Evolutionary conservation across 2,888 invertebrate genomes (phyloP).

Genomic region (Drymonia ruficornis): DNA sequence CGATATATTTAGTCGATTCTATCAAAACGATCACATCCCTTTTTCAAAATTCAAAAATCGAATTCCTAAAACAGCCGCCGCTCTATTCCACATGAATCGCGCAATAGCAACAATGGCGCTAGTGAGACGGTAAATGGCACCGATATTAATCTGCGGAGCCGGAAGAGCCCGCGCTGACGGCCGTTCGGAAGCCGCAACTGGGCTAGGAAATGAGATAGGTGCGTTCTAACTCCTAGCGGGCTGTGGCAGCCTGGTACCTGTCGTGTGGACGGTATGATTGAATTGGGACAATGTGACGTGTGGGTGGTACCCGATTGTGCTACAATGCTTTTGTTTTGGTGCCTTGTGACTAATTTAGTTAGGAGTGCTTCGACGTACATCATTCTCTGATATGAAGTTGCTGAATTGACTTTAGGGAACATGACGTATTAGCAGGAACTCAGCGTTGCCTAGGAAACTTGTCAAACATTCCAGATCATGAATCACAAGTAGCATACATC

Average conservation of each 20-base stretch:
- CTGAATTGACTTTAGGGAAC: no score
- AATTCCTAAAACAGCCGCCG: conserved; percentile 26
- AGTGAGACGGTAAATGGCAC: conserved; percentile 76
- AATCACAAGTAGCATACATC: no score
- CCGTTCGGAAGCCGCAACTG: conserved; percentile 81
- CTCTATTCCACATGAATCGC: conserved; percentile 52
- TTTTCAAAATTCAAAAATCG: conserved; percentile 33
- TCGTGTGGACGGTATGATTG: conserved; percentile 33
- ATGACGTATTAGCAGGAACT: no score
- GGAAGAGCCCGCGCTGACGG: conserved; percentile 77
- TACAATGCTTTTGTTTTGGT: conserved; percentile 31
- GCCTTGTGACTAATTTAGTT: conserved; percentile 32
- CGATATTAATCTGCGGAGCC: conserved; percentile 83
- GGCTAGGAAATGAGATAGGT: conserved; percentile 84
- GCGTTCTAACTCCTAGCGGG: conserved; percentile 67
- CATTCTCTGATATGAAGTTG: no score
- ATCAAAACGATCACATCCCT: conserved; percentile 7
- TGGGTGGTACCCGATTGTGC: conserved; percentile 7
- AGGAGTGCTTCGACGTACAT: neutral
- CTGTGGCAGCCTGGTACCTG: conserved; percentile 48
- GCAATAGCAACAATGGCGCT: conserved; percentile 71
- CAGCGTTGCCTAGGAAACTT: no score
- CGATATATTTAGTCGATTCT: conserved; percentile 2
- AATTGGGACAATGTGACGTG: conserved; percentile 41
- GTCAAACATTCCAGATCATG: no score